Base-by-base conservation (phyloP, 23 tunicate genomes). In the Styela clava region DNA sequence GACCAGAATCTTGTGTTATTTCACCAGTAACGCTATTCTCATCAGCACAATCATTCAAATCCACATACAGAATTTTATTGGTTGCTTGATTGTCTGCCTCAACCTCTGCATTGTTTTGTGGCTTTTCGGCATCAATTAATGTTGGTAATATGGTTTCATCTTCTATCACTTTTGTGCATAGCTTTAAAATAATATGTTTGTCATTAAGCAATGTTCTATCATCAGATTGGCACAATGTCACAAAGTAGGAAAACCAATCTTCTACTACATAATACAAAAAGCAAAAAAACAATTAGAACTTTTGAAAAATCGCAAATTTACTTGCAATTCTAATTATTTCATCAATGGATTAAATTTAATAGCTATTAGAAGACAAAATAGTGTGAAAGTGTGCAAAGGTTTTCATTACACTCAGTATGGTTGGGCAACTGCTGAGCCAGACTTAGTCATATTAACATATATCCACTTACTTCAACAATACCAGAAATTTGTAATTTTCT, bases 401-500 rank as follows among this genome's bases (percentile, higher is more conserved):
- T n/a, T n/a, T n/a, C n/a, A n/a, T n/a, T n/a, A n/a, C n/a, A n/a
- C n/a, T n/a, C n/a, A n/a, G n/a, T n/a, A n/a, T n/a, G n/a, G n/a
- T n/a, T n/a, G n/a, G n/a, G n/a, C n/a, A n/a, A n/a, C n/a, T n/a
- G n/a, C n/a, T n/a, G n/a, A n/a, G n/a, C n/a, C n/a, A n/a, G n/a
- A n/a, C n/a, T n/a, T n/a, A n/a, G n/a, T n/a, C n/a, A n/a, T n/a
- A n/a, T n/a, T n/a, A n/a, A n/a, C n/a, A n/a, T n/a, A n/a, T n/a
- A n/a, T n/a, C n/a, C n/a, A 12, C 68, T 37, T 30, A 84, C 87
- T 61, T 84, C 65, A 52, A 89, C 83, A 79, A 89, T 84, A n/a
- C 85, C 27, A 2, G 79, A 30, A 30, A 89, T 89, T 61, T 89
- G 95, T 22, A 89, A 85, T 34, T 89, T 89, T 69, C 83, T 64